These are phyloP conservation scores for Drosophila tropicalis DNA, from an alignment of 1,140 invertebrate genomes.

Conservation along the genomic window DNA sequence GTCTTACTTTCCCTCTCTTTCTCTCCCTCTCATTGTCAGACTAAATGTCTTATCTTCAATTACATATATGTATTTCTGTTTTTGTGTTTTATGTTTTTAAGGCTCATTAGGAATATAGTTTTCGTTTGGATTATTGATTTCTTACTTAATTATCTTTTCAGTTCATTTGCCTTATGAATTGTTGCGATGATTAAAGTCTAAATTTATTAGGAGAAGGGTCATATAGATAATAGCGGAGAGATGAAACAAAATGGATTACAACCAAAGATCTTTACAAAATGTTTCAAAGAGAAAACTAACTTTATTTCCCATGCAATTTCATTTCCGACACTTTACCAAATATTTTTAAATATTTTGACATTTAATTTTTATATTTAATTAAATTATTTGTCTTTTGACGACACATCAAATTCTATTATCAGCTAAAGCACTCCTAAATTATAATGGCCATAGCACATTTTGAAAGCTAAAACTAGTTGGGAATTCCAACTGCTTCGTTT, in stretches of 20 bases:
- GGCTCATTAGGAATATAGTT: constrained; percentile 19
- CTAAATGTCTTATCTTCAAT: constrained; percentile 8
- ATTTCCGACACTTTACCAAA: too few species aligned
- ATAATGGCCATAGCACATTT: too few species aligned
- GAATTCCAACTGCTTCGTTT: too few species aligned
- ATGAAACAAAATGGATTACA: not conserved
- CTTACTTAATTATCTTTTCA: constrained; percentile 18
- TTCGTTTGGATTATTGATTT: constrained; percentile 22
- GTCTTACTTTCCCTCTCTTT: not conserved
- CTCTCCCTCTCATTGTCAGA: not conserved
- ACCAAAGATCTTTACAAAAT: too few species aligned
- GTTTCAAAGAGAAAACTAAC: too few species aligned
- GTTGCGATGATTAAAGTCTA: constrained; percentile 13
- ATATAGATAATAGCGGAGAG: constrained; percentile 3
- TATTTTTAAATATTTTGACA: too few species aligned
- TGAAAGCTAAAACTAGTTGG: too few species aligned
- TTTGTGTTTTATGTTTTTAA: constrained; percentile 11
- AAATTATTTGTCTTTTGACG: too few species aligned
- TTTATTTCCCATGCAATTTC: too few species aligned
- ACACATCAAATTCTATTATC: too few species aligned
- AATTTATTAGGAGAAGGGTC: constrained; percentile 3
- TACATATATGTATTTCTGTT: not conserved
- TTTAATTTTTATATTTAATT: too few species aligned
- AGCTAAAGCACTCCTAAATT: too few species aligned
- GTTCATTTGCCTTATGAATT: constrained; percentile 21